A percentile compares a stretch with the other conserved stretches of the same genome.
phyloP scores from a whole-genome alignment of 2,113 vertebrate genomes.

The Oceanodroma tethys region DNA sequence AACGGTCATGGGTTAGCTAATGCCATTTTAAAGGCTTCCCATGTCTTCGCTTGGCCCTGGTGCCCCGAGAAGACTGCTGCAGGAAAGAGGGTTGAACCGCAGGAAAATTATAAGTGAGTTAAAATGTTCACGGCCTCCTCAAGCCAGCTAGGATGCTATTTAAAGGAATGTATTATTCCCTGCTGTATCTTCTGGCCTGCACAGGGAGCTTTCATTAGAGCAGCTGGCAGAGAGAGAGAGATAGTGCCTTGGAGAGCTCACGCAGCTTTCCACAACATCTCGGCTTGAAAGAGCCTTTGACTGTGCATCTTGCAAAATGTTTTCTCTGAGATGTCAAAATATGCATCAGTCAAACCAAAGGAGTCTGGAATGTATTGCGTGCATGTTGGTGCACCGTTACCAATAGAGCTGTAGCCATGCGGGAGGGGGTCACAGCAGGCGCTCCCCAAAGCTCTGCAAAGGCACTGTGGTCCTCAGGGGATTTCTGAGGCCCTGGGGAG shows the following conservation, averaged over 20 bases:
- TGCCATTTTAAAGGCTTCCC: neutral
- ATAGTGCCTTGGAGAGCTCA: slow-evolving; percentile 15
- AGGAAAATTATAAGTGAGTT: slow-evolving; percentile 25
- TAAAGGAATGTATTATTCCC: slow-evolving; percentile 34
- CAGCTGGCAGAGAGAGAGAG: slow-evolving; percentile 19
- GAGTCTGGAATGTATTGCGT: neutral
- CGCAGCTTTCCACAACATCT: neutral
- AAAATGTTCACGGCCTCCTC: neutral
- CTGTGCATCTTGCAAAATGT: slow-evolving; percentile 38
- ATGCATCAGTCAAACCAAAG: neutral
- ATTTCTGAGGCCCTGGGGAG: neutral
- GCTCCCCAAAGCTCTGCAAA: neutral
- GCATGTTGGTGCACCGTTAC: neutral
- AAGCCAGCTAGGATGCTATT: slow-evolving; percentile 16
- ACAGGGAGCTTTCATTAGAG: slow-evolving; percentile 4
- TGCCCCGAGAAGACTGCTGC: neutral
- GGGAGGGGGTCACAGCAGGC: neutral
- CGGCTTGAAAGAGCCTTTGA: slow-evolving; percentile 20
- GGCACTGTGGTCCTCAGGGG: fast-evolving
- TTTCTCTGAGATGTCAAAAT: slow-evolving; percentile 49
- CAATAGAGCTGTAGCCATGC: neutral
- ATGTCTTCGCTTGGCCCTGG: neutral
- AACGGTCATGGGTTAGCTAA: neutral
- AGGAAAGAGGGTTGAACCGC: neutral
- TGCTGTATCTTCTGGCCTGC: slow-evolving; percentile 30